Evolutionary conservation across 2,888 invertebrate genomes (phyloP).

Genomic region (Sesia apiformis): DNA sequence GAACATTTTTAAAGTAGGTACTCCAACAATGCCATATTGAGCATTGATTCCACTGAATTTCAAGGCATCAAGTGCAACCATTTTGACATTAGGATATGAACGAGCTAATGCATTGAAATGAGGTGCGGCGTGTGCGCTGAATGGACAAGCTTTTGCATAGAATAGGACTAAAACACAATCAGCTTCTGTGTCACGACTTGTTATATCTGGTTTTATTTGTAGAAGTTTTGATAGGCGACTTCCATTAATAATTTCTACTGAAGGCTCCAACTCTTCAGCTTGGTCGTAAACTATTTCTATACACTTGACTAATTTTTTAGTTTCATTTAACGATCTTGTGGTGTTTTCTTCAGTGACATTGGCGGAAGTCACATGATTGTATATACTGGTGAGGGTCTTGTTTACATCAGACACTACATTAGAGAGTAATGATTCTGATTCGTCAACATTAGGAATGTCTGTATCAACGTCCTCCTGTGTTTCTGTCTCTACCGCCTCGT

Average conservation of each 20-base stretch:
- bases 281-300: conserved; percentile 49
- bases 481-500: conserved; percentile 33
- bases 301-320: conserved; percentile 58
- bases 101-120: conserved; percentile 92
- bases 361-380: conserved; percentile 58
- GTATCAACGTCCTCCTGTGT: conserved; percentile 29
- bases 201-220: conserved; percentile 77
- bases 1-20: conserved; percentile 91
- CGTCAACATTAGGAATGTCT: conserved; percentile 57
- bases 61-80: conserved; percentile 92
- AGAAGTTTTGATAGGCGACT: conserved; percentile 80
- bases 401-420: conserved; percentile 63
- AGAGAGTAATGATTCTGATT: conserved; percentile 58
- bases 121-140: conserved; percentile 92
- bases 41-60: conserved; percentile 89
- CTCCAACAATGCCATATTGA: conserved; percentile 92
- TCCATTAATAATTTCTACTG: conserved; percentile 81
- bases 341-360: conserved; percentile 53
- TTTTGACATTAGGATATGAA: conserved; percentile 88
- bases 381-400: conserved; percentile 56
- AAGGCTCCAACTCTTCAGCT: conserved; percentile 42
- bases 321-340: conserved; percentile 49
- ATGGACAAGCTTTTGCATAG: conserved; percentile 92
- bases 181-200: conserved; percentile 76
- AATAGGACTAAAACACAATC: conserved; percentile 88